These are phyloP conservation scores for Heterochromis multidens DNA, from an alignment of 2,113 vertebrate genomes.

Conservation along the genomic window DNA sequence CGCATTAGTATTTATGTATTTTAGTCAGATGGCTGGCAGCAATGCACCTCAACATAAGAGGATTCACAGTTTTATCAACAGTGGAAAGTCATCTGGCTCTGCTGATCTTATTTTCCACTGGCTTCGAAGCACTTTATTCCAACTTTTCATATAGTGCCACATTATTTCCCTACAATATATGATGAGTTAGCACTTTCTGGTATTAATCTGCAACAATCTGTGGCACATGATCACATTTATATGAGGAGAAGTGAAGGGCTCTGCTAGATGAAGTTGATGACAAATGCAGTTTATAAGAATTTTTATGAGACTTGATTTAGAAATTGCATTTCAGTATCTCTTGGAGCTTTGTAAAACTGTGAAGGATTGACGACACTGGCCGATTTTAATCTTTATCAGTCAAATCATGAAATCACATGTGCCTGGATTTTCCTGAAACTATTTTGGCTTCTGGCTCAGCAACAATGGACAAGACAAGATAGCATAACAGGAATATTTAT, in stretches of 20 bases:
- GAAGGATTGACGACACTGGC: background rate
- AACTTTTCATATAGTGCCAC: background rate
- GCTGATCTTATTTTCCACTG: conserved; percentile 22
- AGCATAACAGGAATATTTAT: conserved; percentile 47
- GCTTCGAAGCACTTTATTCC: conserved; percentile 12
- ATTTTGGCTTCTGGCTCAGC: background rate
- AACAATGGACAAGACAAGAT: background rate
- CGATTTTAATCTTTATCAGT: background rate
- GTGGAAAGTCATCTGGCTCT: conserved; percentile 16
- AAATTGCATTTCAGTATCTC: conserved; percentile 1
- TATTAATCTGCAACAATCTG: conserved; percentile 45
- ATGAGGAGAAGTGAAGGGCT: background rate
- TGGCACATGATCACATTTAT: conserved; percentile 23
- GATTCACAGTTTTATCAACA: conserved; percentile 47
- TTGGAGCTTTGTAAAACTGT: background rate
- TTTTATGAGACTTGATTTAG: conserved; percentile 8
- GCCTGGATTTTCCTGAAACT: background rate
- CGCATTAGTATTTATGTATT: conserved; percentile 27
- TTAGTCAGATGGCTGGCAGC: conserved; percentile 13
- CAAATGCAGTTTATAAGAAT: background rate
- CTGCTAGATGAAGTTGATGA: conserved; percentile 42
- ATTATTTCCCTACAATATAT: conserved; percentile 16
- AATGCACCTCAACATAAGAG: conserved; percentile 10
- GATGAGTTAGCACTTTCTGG: conserved; percentile 30
- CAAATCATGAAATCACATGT: background rate